Conservation (phyloP, 2,888 invertebrate species). For the Pyrocoelia pectoralis region DNA sequence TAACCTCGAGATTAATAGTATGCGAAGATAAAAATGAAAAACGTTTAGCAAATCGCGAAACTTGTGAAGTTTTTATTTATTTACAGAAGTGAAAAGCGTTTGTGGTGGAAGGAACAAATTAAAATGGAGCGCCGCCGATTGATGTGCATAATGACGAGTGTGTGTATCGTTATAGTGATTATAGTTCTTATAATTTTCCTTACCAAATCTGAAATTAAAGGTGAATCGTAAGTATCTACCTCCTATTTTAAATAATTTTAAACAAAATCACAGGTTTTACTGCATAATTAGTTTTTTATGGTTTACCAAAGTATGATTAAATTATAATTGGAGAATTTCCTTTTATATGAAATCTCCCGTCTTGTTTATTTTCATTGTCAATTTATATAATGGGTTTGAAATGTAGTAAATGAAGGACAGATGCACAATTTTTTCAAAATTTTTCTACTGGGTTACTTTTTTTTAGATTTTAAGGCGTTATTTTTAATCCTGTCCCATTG, state of each 20-base stretch:
- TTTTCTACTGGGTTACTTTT: too few relatives aligned
- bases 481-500: too few relatives aligned
- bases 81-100: background rate
- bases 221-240: constrained; percentile 1
- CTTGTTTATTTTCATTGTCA: too few relatives aligned
- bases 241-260: background rate
- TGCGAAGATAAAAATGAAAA: background rate
- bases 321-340: too few relatives aligned
- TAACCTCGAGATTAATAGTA: constrained; percentile 4
- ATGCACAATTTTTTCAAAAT: too few relatives aligned
- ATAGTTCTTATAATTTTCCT: background rate
- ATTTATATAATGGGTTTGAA: too few relatives aligned
- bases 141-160: background rate
- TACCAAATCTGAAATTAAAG: background rate
- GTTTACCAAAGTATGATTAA: too few relatives aligned
- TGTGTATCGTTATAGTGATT: background rate
- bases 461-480: too few relatives aligned
- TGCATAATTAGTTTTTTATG: too few relatives aligned
- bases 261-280: background rate
- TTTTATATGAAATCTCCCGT: too few relatives aligned
- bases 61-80: background rate
- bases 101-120: constrained; percentile 34
- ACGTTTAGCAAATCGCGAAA: background rate
- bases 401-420: too few relatives aligned
- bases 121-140: background rate